phyloP scores from a whole-genome alignment of 2,113 vertebrate genomes.

The Brachyhypopomus gauderio region DNA sequence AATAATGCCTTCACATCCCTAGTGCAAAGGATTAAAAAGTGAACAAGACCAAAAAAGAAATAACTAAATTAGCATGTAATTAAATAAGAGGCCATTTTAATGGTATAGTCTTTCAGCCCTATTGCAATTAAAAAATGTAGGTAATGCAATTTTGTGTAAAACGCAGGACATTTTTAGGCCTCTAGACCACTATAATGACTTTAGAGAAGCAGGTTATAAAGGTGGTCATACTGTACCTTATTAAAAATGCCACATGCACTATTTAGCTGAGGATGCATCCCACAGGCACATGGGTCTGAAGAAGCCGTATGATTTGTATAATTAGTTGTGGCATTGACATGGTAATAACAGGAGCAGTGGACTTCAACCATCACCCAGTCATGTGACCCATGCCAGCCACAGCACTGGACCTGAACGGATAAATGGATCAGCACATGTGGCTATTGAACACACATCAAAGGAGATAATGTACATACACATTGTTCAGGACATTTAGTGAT shows the following conservation, averaged over 20 bases:
- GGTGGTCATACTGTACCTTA: conserved; percentile 23
- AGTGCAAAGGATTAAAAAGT: neutral
- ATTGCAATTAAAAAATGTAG: too few species aligned
- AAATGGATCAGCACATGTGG: neutral
- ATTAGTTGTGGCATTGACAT: conserved; percentile 7
- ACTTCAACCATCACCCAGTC: neutral
- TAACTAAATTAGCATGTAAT: neutral
- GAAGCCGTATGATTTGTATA: neutral
- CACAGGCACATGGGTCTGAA: neutral
- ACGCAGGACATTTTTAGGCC: neutral
- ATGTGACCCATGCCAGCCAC: conserved; percentile 23
- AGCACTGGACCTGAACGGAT: conserved; percentile 50
- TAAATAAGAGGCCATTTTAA: too few species aligned
- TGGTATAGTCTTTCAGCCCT: too few species aligned
- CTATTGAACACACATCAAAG: neutral
- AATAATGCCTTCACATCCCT: conserved; percentile 44
- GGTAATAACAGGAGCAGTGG: conserved; percentile 49
- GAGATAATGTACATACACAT: neutral
- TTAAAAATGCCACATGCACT: neutral
- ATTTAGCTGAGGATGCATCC: neutral
- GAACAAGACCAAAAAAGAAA: neutral
- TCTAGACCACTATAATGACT: neutral
- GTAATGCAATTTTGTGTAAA: too few species aligned
- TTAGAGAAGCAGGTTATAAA: neutral
- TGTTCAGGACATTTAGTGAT: too few species aligned